These are phyloP conservation scores for Ischnus inquisitorius DNA, from an alignment of 2,888 invertebrate genomes.

Conservation along the genomic window DNA sequence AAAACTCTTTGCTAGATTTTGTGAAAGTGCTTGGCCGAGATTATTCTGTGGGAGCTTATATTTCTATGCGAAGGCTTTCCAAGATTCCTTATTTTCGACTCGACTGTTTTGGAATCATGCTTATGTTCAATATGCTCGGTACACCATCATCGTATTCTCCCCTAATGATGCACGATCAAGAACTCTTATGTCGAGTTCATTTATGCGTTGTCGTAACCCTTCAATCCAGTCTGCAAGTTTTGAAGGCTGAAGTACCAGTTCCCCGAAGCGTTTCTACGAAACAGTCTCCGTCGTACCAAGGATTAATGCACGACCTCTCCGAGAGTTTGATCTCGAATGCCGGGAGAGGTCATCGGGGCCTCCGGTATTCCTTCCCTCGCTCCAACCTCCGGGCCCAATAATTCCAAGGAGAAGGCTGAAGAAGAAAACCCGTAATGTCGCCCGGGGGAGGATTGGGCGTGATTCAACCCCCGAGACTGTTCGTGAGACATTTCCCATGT, in stretches of 20 bases:
- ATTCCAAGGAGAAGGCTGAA: neutral
- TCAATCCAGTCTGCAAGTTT: too few species aligned
- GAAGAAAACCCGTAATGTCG: slow-evolving; percentile 29
- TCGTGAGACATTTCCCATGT: slow-evolving; percentile 47
- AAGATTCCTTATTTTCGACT: neutral
- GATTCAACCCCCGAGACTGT: slow-evolving; percentile 56
- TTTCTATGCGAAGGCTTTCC: neutral
- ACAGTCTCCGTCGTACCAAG: neutral
- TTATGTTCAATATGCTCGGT: too few species aligned
- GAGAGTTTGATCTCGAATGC: slow-evolving; percentile 39
- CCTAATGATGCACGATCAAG: too few species aligned
- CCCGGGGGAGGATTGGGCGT: slow-evolving; percentile 43
- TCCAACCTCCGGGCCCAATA: neutral
- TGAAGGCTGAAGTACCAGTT: neutral
- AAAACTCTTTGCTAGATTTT: too few species aligned
- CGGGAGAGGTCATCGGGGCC: slow-evolving; percentile 29
- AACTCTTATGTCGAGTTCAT: too few species aligned
- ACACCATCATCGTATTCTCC: too few species aligned
- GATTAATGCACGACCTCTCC: neutral
- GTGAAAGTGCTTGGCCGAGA: too few species aligned
- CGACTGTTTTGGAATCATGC: too few species aligned
- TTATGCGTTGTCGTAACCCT: neutral
- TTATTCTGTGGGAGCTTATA: too few species aligned
- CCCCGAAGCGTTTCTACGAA: neutral
- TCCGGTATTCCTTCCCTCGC: slow-evolving; percentile 1